Evolutionary conservation across 2,113 vertebrate species (phyloP).

Genomic region (Sclerurus mexicanus): DNA sequence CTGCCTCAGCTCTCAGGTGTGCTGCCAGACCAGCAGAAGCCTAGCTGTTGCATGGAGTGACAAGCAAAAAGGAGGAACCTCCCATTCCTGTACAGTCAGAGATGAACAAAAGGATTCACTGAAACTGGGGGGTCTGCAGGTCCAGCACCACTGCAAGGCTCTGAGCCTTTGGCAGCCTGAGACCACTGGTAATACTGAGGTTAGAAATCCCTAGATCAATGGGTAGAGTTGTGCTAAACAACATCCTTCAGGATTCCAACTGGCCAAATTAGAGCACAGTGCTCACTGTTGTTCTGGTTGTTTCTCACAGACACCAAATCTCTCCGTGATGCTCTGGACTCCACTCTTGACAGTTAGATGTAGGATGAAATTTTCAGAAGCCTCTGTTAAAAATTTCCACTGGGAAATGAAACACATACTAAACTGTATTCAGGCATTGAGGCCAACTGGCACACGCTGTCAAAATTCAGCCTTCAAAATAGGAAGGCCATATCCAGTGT

Average conservation of each 20-base stretch:
- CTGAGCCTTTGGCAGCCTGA: neutral
- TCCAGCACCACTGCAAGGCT: neutral
- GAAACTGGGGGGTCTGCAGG: neutral
- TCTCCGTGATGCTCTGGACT: neutral
- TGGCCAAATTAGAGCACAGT: neutral
- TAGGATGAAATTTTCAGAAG: neutral
- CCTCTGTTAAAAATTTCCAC: neutral
- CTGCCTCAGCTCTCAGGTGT: neutral
- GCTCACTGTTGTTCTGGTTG: neutral
- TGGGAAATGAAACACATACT: neutral
- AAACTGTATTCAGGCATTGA: neutral
- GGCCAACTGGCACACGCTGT: neutral
- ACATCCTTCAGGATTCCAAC: neutral
- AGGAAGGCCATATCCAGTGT: neutral
- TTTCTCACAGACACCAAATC: neutral
- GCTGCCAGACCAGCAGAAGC: accelerated
- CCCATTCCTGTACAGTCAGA: neutral
- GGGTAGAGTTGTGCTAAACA: neutral
- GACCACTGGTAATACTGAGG: neutral
- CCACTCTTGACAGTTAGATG: neutral
- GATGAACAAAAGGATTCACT: neutral
- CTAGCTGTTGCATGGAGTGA: neutral
- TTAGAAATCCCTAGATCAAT: neutral
- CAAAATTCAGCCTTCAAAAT: neutral
- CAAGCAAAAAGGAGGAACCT: neutral